Evolutionary conservation across 2,888 invertebrate genomes (phyloP).

Genomic region (Nemapogon koenigi): DNA sequence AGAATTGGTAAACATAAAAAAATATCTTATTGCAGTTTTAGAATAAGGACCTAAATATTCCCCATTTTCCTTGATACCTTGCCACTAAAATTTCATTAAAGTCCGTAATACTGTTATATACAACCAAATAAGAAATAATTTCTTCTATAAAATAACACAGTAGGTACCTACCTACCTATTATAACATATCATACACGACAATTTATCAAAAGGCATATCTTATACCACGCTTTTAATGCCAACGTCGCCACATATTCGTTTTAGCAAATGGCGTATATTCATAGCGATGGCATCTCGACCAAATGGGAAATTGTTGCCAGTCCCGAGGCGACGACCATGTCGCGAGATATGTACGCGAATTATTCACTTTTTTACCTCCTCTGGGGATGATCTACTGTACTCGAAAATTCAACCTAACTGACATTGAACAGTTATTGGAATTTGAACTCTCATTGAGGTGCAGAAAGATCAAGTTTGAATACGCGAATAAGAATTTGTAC

Average conservation of each 20-base stretch:
- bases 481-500: neutral
- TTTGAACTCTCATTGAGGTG: constrained; percentile 1
- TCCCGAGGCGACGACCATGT: constrained; percentile 43
- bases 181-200: constrained; percentile 15
- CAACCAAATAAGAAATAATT: too few relatives aligned
- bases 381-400: constrained; percentile 30
- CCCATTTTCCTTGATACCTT: too few relatives aligned
- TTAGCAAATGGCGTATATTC: constrained; percentile 37
- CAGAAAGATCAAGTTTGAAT: neutral
- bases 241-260: constrained; percentile 29
- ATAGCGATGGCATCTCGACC: constrained; percentile 24
- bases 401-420: constrained; percentile 26
- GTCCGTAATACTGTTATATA: too few relatives aligned
- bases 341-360: constrained; percentile 45
- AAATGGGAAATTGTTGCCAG: constrained; percentile 48
- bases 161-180: constrained; percentile 17
- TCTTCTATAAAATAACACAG: too few relatives aligned
- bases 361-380: constrained; percentile 51
- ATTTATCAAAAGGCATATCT: constrained; percentile 8
- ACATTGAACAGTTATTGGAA: neutral
- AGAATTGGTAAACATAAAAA: too few relatives aligned
- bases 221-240: constrained; percentile 11
- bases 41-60: too few relatives aligned
- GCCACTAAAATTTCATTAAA: too few relatives aligned
- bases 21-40: too few relatives aligned